Evolutionary conservation across 2,888 invertebrate species (phyloP), one percentile per base, ranked within the genome.

Genomic region (Chrysolina americana): DNA sequence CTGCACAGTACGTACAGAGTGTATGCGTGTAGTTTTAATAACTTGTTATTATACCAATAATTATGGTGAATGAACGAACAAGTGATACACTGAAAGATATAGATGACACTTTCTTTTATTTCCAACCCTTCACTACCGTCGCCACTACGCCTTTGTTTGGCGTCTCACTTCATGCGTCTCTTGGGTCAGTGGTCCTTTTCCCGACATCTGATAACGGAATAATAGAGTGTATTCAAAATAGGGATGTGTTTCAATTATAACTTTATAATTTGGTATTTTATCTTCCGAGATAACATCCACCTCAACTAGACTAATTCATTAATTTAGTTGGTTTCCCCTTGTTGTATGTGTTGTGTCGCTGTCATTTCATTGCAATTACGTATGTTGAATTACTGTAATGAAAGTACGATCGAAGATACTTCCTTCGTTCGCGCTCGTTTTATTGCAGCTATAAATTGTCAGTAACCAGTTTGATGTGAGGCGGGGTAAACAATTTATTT

Each of bases 241-340:
- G 66, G 36, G 66, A 69, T 48, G 70, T 65, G 65, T 70, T 73
- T 74, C 74, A 65, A 74, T 74, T 74, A 74, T 62, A 70, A 66
- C 70, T 69, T 62, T 66, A 59, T 72, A 74, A 74, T 74, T 70
- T 28, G 59, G 62, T 48, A 48, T 65, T 73, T 73, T 74, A 74
- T 70, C 70, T 70, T 36, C 47, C 19, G 9, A 23, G 48, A 50
- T 68, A 72, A 72, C 36, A 63, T 66, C 59, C 6, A 23, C 62
- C 62, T 44, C 10, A 62, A 62, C 71, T 62, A 72, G 63, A 63
- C 72, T 68, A 50, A 63, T 68, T 68, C 66, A 72, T 68, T 72
- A 68, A 59, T 17, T 36, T 17, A n/a, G 28, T 36, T 11, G 59
- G 9, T 59, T n/a, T 23, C 36, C 28, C 28, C 59, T 59, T 10